Evolutionary conservation across 1,140 invertebrate genomes (phyloP).

Genomic region (Bathynomus jamesi): DNA sequence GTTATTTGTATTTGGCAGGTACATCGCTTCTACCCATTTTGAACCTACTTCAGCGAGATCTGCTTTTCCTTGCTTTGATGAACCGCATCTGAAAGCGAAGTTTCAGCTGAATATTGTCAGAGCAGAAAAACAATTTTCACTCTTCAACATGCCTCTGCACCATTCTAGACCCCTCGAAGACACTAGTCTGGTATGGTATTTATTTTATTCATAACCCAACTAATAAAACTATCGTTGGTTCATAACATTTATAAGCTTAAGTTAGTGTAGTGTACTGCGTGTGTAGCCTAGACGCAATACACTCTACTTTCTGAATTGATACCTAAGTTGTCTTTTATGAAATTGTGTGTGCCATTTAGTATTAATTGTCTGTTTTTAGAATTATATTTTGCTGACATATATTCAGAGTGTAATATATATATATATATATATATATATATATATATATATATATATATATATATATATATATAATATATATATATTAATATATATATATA

Average conservation of each 20-base stretch:
- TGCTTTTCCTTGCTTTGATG: constrained; percentile 96
- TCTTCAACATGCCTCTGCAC: constrained; percentile 85
- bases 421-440: constrained; percentile 3
- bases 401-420: no score
- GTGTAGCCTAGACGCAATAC: no score
- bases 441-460: constrained; percentile 3
- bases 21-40: constrained; percentile 89
- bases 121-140: constrained; percentile 73
- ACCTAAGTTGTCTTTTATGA: no score
- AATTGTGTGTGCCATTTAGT: no score
- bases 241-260: no score
- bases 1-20: no score
- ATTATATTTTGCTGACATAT: no score
- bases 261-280: no score
- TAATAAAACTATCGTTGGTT: no score
- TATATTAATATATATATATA: constrained; percentile 3
- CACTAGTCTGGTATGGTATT: constrained; percentile 7
- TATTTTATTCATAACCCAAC: no score
- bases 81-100: constrained; percentile 81
- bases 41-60: constrained; percentile 86
- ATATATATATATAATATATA: background rate
- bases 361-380: no score
- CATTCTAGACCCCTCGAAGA: constrained; percentile 68
- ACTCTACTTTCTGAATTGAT: no score
- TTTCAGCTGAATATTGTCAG: constrained; percentile 84